Base-by-base conservation (phyloP, 2,888 invertebrate genomes). In the Amblyjoppa proteus region DNA sequence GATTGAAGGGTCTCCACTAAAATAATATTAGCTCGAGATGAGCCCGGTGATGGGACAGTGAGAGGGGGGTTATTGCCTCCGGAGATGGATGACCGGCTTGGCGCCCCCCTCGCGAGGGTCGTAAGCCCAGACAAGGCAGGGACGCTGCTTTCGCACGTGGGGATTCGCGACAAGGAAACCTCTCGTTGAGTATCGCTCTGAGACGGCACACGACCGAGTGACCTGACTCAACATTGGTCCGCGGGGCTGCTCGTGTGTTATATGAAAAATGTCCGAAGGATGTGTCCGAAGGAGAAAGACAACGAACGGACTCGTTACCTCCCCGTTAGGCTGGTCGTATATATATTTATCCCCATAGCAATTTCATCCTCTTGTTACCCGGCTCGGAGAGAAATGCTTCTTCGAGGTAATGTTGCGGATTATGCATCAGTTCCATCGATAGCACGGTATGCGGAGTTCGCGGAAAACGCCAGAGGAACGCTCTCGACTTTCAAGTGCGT, bases 11-110 rank as follows among this genome's bases (percentile, higher is more conserved):
- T 83, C 81, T 82, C 68, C 75, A 49, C 88, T 90, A 88, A 89
- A 90, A 90, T 90, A 90, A 91, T 91, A 90, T 90, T 90, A 87
- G 88, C 90, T 87, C 85, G 87, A 88, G 90, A 89, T 88, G 89
- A 87, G 77, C 88, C 76, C 77, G 51, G 69, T 81, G 89, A 89
- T 89, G 88, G 88, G 81, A 74, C 82, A 80, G 77, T 82, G 84
- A 84, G 84, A 83, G 78, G 41, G 70, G 66, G 84, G 84, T 83
- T 86, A 86, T 86, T 83, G 83, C 78, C 69, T 86, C 81, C 77
- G 77, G 83, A 86, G 83, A 86, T 83, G 86, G 86, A 86, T 86
- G 86, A 74, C 70, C 56, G 56, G 70, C 64, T 78, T 31, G 83
- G 49, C 49, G 16, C 45, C 45, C 38, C 61, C 81, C 11, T 20